Percentiles rank a stretch among this genome's conserved stretches.
These are phyloP conservation scores for Trichomycterus rosablanca DNA, from an alignment of 2,113 vertebrate species.

Conservation along the genomic window DNA sequence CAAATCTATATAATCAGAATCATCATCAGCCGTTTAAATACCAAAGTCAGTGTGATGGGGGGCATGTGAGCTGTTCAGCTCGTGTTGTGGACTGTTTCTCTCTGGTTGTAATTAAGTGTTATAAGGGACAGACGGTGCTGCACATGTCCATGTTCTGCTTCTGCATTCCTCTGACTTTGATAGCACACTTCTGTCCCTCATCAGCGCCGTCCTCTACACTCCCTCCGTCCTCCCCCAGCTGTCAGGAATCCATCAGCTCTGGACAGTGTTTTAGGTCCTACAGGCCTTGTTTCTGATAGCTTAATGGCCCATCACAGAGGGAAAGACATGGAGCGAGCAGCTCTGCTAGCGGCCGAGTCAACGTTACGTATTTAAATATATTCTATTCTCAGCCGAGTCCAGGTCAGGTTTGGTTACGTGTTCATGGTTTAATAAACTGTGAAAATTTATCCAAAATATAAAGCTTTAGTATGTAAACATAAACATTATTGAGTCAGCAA, in stretches of 20 bases:
- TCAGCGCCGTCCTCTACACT: slow-evolving; percentile 32
- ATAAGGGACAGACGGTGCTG: slow-evolving; percentile 54
- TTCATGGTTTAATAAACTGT: too few species aligned
- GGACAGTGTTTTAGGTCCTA: slow-evolving; percentile 71
- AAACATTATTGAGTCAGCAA: background rate
- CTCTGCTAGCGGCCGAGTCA: slow-evolving; percentile 13
- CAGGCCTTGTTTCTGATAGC: slow-evolving; percentile 69
- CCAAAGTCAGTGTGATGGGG: too few species aligned
- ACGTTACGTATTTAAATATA: slow-evolving; percentile 25
- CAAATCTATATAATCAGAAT: too few species aligned
- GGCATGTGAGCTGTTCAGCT: slow-evolving; percentile 2
- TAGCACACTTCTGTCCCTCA: slow-evolving; percentile 54
- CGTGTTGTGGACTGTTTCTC: slow-evolving; percentile 18
- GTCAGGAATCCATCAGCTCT: slow-evolving; percentile 66
- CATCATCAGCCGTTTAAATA: too few species aligned
- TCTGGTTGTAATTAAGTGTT: slow-evolving; percentile 43
- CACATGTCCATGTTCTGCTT: slow-evolving; percentile 54
- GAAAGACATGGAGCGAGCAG: slow-evolving; percentile 11
- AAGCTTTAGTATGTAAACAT: too few species aligned
- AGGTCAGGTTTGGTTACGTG: background rate
- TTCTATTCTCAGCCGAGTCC: slow-evolving; percentile 22
- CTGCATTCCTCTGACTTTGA: slow-evolving; percentile 69
- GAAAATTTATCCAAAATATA: too few species aligned
- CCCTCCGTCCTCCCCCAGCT: slow-evolving; percentile 60
- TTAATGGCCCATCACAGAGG: slow-evolving; percentile 57